Conservation (phyloP, 2,888 invertebrate species). For the Candidula unifasciata region DNA sequence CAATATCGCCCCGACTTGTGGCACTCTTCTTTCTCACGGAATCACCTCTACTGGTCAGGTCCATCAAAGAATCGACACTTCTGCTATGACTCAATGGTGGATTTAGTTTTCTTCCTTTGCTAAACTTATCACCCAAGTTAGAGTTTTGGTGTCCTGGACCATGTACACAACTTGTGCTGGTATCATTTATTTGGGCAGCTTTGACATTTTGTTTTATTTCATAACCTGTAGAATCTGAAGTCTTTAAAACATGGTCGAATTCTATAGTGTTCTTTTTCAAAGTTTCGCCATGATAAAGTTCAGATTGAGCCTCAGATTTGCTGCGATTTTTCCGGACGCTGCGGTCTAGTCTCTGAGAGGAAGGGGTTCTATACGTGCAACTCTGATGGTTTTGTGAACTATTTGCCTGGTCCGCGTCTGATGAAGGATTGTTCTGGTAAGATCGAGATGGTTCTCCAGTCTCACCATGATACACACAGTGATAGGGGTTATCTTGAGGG, state of each 20-base stretch:
- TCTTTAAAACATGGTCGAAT: conserved; percentile 31
- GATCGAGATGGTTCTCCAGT: not conserved
- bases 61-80: conserved; percentile 34
- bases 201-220: not conserved
- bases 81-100: not conserved
- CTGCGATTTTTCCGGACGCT: not conserved
- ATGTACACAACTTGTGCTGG: not conserved
- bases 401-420: not conserved
- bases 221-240: not conserved
- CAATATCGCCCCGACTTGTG: too few relatives aligned
- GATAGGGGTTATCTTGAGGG: not conserved
- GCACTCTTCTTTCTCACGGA: not conserved
- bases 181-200: not conserved
- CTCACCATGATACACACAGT: not conserved
- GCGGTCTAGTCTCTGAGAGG: not conserved
- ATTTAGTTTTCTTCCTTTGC: not conserved
- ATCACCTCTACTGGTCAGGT: not conserved
- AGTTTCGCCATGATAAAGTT: too few relatives aligned
- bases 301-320: not conserved
- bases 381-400: not conserved
- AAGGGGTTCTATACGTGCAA: not conserved
- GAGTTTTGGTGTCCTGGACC: not conserved
- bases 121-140: not conserved
- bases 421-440: conserved; percentile 23
- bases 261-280: not conserved